A percentile compares a stretch with the other conserved stretches of the same genome.
Conservation (phyloP, 2,113 vertebrate genomes). For the Xenopus laevis region DNA sequence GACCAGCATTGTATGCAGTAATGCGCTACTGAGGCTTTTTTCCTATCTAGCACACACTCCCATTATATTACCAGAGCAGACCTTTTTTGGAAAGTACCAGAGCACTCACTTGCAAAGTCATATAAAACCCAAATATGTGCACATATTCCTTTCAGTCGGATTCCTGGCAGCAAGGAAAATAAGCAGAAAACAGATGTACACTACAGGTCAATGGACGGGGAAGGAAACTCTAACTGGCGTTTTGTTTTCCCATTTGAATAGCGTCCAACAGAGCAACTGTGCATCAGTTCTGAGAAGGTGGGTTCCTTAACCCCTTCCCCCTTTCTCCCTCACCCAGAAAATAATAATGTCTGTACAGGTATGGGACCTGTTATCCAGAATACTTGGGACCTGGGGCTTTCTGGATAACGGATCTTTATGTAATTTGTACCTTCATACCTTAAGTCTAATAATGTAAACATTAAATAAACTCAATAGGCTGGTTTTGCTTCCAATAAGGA, state of each 20-base stretch:
- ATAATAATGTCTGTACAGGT: too few species aligned
- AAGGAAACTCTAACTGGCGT: constrained; percentile 98
- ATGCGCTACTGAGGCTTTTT: background rate
- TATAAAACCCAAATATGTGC: background rate
- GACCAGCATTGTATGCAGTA: background rate
- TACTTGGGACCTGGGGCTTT: too few species aligned
- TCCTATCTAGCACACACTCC: background rate
- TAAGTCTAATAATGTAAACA: too few species aligned
- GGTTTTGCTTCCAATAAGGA: too few species aligned
- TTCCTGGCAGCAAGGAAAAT: constrained; percentile 90
- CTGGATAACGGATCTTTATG: too few species aligned
- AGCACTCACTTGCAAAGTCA: background rate
- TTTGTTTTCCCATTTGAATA: constrained; percentile 87
- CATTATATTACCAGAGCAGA: background rate
- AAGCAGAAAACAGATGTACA: constrained; percentile 96
- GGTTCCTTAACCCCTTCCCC: constrained; percentile 20
- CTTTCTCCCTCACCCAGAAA: too few species aligned
- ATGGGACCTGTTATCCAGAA: too few species aligned
- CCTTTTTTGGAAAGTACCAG: background rate
- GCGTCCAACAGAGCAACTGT: constrained; percentile 88
- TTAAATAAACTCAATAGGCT: too few species aligned
- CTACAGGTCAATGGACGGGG: constrained; percentile 90
- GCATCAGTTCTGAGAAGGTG: constrained; percentile 87
- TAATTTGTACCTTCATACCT: too few species aligned
- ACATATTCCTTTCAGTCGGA: constrained; percentile 73